Conservation (phyloP, 2,888 invertebrate genomes). For the Pimpla rufipes region DNA sequence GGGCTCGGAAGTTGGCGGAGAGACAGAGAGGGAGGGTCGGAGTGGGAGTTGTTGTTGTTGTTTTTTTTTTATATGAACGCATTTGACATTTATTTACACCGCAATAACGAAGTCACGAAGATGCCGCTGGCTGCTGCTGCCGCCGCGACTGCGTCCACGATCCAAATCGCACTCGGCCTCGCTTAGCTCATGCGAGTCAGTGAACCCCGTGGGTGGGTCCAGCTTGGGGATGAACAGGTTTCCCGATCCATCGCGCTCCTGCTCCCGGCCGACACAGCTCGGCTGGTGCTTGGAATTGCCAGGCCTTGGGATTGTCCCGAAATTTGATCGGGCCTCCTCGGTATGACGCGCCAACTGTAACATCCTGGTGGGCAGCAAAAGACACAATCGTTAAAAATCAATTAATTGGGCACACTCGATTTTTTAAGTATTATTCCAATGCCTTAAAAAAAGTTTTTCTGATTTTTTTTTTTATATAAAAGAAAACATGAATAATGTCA, state of each 20-base stretch:
- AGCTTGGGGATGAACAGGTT: constrained; percentile 83
- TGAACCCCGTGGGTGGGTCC: constrained; percentile 86
- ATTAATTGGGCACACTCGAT: background rate
- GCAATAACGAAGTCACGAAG: constrained; percentile 85
- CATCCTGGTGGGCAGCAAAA: constrained; percentile 79
- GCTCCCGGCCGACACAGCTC: constrained; percentile 70
- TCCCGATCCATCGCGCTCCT: constrained; percentile 80
- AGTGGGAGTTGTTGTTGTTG: no score
- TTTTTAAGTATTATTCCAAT: no score
- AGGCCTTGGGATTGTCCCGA: constrained; percentile 83
- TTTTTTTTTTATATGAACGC: constrained; percentile 33
- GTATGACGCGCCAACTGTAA: constrained; percentile 85
- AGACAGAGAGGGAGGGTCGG: constrained; percentile 32
- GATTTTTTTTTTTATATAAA: no score
- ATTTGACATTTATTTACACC: constrained; percentile 83
- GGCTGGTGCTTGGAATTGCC: constrained; percentile 85
- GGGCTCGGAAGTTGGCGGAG: constrained; percentile 26
- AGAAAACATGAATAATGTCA: no score
- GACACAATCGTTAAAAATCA: background rate
- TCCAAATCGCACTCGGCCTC: constrained; percentile 85
- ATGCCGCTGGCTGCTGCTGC: constrained; percentile 80
- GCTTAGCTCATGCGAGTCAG: constrained; percentile 82
- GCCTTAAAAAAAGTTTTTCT: constrained; percentile 7
- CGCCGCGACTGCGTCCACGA: constrained; percentile 79
- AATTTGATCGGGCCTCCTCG: constrained; percentile 85